Evolutionary conservation across 1,140 invertebrate species (phyloP), one percentile per base, ranked within the genome.

Genomic region (Samia ricini): DNA sequence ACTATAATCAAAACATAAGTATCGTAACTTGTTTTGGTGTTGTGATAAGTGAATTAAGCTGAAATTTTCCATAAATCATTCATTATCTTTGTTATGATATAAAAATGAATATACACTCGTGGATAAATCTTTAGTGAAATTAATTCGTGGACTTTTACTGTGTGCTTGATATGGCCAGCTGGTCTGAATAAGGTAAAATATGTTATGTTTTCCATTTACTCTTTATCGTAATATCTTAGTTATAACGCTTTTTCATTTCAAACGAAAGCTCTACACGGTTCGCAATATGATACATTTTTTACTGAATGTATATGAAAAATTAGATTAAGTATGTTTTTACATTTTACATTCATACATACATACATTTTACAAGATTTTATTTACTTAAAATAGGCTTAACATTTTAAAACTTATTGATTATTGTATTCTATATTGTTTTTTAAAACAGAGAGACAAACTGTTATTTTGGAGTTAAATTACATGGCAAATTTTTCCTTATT

Each of bases 1-100:
- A 81, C 71, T 70, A 73, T 82, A 69, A 72, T 69, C 76, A 82
- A 84, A 84, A 84, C 79, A 84, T 76, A 71, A 42, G 64, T 65
- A 12, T 71, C 68, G 36, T 52, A 55, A 62, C 70, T 79, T 81
- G 77, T 84, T 84, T 79, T 81, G 68, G 71, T 71, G 71, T 54
- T 66, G 57, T 68, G 66, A 66, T 70, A 52, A 60, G 61, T 64
- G 54, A 63, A 69, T 64, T 65, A 69, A 59, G n/a, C 12, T 22
- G 58, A 62, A 65, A 60, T 69, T 57, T 61, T 63, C 61, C 66
- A 54, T 66, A 72, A 61, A 58, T 58, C 66, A 63, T 67, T 63
- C 42, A 36, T 71, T 71, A 33, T 67, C 59, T 63, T 55, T 56
- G 54, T 62, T 71, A 58, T 66, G 42, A 56, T 36, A 29, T 60